Percentiles rank a stretch among this genome's conserved stretches.
Conservation (phyloP, 2,797 vertebrate genomes). For the Pitangus sulphuratus region DNA sequence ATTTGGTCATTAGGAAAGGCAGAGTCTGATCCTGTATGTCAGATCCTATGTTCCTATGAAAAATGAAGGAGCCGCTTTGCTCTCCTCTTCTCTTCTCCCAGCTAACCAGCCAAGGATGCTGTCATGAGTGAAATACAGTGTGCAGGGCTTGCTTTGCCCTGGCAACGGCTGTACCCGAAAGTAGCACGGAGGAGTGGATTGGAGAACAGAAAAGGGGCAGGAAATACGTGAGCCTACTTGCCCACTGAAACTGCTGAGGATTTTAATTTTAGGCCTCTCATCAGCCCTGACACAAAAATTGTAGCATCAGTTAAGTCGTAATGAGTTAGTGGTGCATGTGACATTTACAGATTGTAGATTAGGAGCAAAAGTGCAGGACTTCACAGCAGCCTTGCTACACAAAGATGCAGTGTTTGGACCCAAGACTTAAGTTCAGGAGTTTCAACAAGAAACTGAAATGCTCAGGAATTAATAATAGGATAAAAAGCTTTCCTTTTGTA, state of each 20-base stretch:
- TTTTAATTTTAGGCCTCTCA: conserved; percentile 70
- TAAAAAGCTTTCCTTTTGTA: neutral
- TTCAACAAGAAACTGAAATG: neutral
- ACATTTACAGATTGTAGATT: conserved; percentile 23
- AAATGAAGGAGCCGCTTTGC: conserved; percentile 21
- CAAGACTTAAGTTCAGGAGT: neutral
- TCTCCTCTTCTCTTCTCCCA: neutral
- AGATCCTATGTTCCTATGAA: conserved; percentile 34
- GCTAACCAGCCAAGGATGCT: neutral
- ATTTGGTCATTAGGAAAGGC: conserved; percentile 51
- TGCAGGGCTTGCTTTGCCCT: neutral
- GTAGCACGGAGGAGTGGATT: neutral
- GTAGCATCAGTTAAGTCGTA: conserved; percentile 53
- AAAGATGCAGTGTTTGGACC: neutral
- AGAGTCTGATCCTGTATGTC: conserved; percentile 39
- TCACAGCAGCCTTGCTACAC: accelerated
- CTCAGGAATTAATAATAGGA: neutral
- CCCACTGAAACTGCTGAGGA: conserved; percentile 37
- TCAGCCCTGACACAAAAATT: conserved; percentile 68
- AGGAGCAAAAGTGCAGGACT: conserved; percentile 12
- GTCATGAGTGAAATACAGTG: neutral
- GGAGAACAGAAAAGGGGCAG: conserved; percentile 17
- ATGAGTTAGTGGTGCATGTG: conserved; percentile 42
- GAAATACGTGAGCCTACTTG: neutral
- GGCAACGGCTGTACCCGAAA: neutral